phyloP scores from a whole-genome alignment of 2,113 vertebrate genomes.

The Athene cunicularia region DNA sequence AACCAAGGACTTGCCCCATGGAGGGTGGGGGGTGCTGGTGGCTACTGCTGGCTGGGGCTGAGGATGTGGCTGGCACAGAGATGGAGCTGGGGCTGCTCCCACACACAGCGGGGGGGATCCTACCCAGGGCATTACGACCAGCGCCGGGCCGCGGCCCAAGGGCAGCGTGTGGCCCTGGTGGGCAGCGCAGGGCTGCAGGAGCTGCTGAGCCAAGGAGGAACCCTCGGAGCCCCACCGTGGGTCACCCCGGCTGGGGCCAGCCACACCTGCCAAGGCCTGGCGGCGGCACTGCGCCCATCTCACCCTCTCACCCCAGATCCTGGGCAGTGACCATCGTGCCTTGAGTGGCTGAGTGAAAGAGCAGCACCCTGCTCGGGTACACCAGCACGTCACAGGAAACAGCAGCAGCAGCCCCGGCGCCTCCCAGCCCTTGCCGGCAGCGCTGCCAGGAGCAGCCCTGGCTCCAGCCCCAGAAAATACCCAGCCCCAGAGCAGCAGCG shows the following conservation, averaged over 20 bases:
- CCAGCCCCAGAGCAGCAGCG: neutral
- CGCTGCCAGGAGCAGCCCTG: neutral
- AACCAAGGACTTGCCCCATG: no score
- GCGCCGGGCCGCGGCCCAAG: neutral
- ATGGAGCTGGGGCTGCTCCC: neutral
- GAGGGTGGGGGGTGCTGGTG: no score
- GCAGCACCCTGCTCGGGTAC: rapidly evolving
- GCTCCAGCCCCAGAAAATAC: rapidly evolving
- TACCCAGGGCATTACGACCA: no score
- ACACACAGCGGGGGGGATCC: no score
- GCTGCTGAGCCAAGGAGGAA: no score
- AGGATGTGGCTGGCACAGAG: no score
- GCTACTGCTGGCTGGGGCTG: neutral
- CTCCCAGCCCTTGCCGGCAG: rapidly evolving
- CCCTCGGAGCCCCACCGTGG: no score
- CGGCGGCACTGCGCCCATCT: rapidly evolving
- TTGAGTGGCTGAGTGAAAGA: neutral
- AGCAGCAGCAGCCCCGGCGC: neutral
- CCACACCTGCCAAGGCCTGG: rapidly evolving
- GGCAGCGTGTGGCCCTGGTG: neutral
- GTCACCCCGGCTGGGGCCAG: neutral
- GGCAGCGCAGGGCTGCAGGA: neutral
- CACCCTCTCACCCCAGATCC: neutral
- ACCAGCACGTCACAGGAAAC: neutral
- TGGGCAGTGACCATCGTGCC: rapidly evolving